phyloP scores from a whole-genome alignment of 1,140 invertebrate genomes.

The Cotesia glomerata region DNA sequence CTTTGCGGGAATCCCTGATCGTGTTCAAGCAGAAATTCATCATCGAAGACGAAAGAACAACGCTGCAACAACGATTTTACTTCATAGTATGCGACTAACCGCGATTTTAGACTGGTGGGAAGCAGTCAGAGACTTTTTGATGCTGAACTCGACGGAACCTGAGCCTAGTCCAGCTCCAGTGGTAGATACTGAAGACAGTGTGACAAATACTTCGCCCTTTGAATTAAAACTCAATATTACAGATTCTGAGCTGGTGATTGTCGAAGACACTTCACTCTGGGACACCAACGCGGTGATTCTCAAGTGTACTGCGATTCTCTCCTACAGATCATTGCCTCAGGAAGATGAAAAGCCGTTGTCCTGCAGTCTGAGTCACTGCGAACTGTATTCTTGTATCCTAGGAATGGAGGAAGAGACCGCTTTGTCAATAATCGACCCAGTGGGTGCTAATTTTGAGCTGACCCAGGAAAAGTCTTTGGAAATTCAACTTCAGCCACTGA shows the following conservation, averaged over 20 bases:
- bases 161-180: constrained; percentile 37
- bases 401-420: constrained; percentile 93
- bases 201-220: constrained; percentile 60
- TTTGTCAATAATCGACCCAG: constrained; percentile 94
- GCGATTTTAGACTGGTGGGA: constrained; percentile 94
- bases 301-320: constrained; percentile 87
- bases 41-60: constrained; percentile 71
- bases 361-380: constrained; percentile 87
- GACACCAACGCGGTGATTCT: constrained; percentile 95
- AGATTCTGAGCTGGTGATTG: constrained; percentile 92
- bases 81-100: constrained; percentile 96
- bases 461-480: constrained; percentile 56
- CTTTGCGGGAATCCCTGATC: constrained; percentile 60
- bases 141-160: constrained; percentile 56
- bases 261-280: constrained; percentile 85
- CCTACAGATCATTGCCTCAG: constrained; percentile 72
- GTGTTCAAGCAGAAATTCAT: constrained; percentile 86
- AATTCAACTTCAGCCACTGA: constrained; percentile 69
- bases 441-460: constrained; percentile 79
- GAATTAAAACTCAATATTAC: constrained; percentile 94
- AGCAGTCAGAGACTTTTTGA: constrained; percentile 81
- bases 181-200: constrained; percentile 12
- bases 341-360: constrained; percentile 78
- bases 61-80: constrained; percentile 85
- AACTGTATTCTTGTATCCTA: constrained; percentile 92